Base-by-base conservation (phyloP, 2,888 invertebrate genomes). In the Dryococelus australis region DNA sequence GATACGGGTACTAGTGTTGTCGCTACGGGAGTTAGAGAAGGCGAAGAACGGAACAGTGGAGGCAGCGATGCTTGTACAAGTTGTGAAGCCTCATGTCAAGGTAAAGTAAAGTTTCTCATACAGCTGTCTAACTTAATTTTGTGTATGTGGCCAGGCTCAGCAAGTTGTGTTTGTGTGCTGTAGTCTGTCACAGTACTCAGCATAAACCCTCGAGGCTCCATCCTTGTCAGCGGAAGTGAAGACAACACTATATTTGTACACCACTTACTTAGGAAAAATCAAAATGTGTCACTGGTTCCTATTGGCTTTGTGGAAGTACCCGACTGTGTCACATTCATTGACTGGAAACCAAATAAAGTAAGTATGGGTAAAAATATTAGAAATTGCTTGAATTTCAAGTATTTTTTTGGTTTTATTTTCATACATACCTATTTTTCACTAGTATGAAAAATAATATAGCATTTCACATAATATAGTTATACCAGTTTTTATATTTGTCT, bases 191-290 rank as follows among this genome's bases (percentile, higher is more conserved):
- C 94, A 0, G 93, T 93, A 89, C 94, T 97, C 91, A 93, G 94
- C 0, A 92, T 96, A 27, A 96, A 96, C 91, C 90, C 92, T 0
- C 89, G 92, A 43, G 93, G 94, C 20, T 94, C 93, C 0, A 88
- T 96, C 85, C 91, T 97, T 16, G 94, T 96, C 0, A 96, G 95
- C 0, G 95, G 95, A 13, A 94, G 95, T 0, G 93, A 94, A 88
- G 97, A 97, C 91, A 92, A 92, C 24, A 96, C 96, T 0, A 94
- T 97, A 89, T 97, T 97, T 90, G 92, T 96, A 87, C 96, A 95
- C 90, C 91, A 92, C 53, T 89, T 96, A 27, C 87, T 90, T 83
- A 86, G 84, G 1, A 89, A 90, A 0, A 26, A 35, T 6, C 51
- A 28, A 28, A 92, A 94, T 86, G 91, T 92, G 0, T 90, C 90